Evolutionary conservation across 2,888 invertebrate genomes (phyloP), one percentile per base, ranked within the genome.

Genomic region (Dryobotodes eremita): DNA sequence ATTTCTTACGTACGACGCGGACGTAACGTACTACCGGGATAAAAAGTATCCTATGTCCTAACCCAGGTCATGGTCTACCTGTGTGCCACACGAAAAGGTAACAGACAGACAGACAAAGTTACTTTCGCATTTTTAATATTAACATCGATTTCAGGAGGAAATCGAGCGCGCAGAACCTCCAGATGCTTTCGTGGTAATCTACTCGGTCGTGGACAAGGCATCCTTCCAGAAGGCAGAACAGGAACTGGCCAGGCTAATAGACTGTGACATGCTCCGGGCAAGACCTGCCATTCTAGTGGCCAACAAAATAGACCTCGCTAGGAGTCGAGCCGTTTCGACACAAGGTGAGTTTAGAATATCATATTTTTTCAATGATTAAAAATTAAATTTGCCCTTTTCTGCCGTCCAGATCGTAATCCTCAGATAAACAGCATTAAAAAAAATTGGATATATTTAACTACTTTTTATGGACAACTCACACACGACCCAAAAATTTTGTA

Each of bases 271-370:
- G 94, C 97, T 98, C 82, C 96, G 98, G 77, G 97, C 98, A 50
- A 97, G 98, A 88, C 98, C 99, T 0, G 98, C 98, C 64, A 98
- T 99, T 83, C 97, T 99, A 75, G 99, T 99, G 36, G 99, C 98
- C 73, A 99, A 99, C 96, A 99, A 99, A 97, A 98, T 99, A 86
- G 99, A 99, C 96, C 97, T 99, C 92, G 99, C 99, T 55, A 97
- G 99, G 89, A 98, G 99, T 93, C 97, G 99, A 92, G 98, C 98
- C 48, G 98, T 99, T 69, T 98, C 98, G 13, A 98, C 98, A 48
- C 99, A 99, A 97, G 99, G 99, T 99, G 62, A 84, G 62, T 42
- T 17, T 50, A 46, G 10, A 46, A 46, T 46, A 46, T 15, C 15
- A 0, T 50, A 17, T 17, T 0, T 50, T 17, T 53, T n/a, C n/a